Conservation (phyloP, 2,113 vertebrate genomes). For the Leuciscus idus region DNA sequence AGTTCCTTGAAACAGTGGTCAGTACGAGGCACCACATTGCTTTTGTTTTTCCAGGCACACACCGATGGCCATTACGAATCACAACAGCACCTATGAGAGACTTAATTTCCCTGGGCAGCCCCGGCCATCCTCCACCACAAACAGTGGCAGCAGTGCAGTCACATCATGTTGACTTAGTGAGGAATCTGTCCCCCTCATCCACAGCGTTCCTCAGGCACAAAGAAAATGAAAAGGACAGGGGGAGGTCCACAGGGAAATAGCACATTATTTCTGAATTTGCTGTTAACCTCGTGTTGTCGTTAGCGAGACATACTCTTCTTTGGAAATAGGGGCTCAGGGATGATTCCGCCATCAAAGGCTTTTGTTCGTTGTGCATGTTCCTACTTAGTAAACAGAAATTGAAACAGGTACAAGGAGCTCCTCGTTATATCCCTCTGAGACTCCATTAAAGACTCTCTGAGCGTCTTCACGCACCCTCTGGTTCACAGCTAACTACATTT, state of each 20-base stretch:
- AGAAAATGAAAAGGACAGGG: slow-evolving; percentile 61
- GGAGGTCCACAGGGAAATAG: slow-evolving; percentile 62
- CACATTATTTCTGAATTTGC: slow-evolving; percentile 67
- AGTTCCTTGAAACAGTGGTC: slow-evolving; percentile 22
- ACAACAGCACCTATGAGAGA: slow-evolving; percentile 69
- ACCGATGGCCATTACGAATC: slow-evolving; percentile 62
- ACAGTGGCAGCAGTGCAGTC: slow-evolving; percentile 68
- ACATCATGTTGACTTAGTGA: slow-evolving; percentile 75
- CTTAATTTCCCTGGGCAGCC: slow-evolving; percentile 77
- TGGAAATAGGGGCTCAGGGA: slow-evolving; percentile 54
- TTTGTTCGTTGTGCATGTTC: slow-evolving; percentile 48
- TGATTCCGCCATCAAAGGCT: slow-evolving; percentile 65
- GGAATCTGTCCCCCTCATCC: slow-evolving; percentile 72
- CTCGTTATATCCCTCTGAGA: slow-evolving; percentile 47
- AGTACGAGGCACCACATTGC: neutral
- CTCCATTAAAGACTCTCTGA: slow-evolving; percentile 54
- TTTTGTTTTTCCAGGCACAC: slow-evolving; percentile 48
- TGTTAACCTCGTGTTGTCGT: slow-evolving; percentile 73
- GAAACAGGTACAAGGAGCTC: slow-evolving; percentile 53
- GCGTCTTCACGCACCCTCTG: slow-evolving; percentile 50
- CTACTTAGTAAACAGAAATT: slow-evolving; percentile 56
- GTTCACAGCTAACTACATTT: slow-evolving; percentile 1
- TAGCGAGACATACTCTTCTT: slow-evolving; percentile 59
- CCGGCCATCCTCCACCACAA: slow-evolving; percentile 70
- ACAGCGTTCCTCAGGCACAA: slow-evolving; percentile 64